Percentiles rank a stretch among this genome's conserved stretches.
Conservation (phyloP, 2,113 vertebrate species). For the Tichodroma muraria region DNA sequence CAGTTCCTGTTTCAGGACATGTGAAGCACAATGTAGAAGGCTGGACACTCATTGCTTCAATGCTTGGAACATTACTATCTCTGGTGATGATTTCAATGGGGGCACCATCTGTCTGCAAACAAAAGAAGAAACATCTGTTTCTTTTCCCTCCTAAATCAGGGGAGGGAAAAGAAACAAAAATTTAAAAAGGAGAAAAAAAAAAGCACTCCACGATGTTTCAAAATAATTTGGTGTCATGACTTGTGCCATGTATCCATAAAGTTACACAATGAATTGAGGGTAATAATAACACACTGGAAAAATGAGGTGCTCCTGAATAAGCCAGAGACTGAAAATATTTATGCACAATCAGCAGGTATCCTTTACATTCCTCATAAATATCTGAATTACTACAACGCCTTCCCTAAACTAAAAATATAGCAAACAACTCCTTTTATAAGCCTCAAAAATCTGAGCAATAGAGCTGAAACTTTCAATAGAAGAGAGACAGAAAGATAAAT, state of each 20-base stretch:
- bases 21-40: neutral
- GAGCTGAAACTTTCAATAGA: neutral
- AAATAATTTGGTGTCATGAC: neutral
- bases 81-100: neutral
- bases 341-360: neutral
- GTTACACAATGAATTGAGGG: neutral
- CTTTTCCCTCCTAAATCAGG: neutral
- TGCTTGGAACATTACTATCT: neutral
- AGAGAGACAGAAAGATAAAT: neutral
- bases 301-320: neutral
- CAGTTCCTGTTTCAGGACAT: neutral
- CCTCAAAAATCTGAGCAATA: neutral
- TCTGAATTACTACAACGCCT: neutral
- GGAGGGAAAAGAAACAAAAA: neutral
- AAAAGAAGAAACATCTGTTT: no score
- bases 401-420: neutral
- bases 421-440: neutral
- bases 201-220: neutral
- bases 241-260: neutral
- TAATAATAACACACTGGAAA: neutral
- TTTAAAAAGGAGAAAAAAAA: no score
- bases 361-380: neutral
- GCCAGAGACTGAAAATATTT: neutral
- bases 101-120: neutral
- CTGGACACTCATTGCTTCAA: neutral